These are phyloP conservation scores for Apogon hyalosoma DNA, from an alignment of 2,797 vertebrate species.

Conservation along the genomic window DNA sequence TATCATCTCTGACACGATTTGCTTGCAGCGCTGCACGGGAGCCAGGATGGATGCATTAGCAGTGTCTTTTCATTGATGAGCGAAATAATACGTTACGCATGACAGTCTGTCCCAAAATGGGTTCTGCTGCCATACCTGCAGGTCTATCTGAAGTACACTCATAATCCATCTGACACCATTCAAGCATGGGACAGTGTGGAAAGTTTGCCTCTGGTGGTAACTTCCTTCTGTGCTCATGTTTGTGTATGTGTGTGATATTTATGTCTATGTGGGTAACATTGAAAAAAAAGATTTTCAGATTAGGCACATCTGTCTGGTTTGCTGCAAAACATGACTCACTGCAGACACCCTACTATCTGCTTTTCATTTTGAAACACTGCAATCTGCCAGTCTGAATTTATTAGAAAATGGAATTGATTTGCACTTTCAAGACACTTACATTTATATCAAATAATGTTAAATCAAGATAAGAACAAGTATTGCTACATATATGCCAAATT, in stretches of 20 bases:
- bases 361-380: conserved; percentile 20
- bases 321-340: conserved; percentile 7
- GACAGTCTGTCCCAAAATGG: conserved; percentile 56
- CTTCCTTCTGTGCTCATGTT: conserved; percentile 35
- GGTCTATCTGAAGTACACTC: conserved; percentile 46
- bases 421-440: conserved; percentile 2
- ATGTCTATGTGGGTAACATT: conserved; percentile 24
- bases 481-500: not conserved
- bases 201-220: conserved; percentile 51
- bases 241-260: conserved; percentile 8
- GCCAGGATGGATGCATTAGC: conserved; percentile 59
- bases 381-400: conserved; percentile 3
- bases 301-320: conserved; percentile 27
- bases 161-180: conserved; percentile 60
- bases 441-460: conserved; percentile 7
- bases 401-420: conserved; percentile 5
- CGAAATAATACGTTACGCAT: conserved; percentile 69
- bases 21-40: conserved; percentile 36
- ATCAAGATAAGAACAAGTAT: conserved; percentile 13
- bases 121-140: conserved; percentile 57
- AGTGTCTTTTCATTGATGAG: conserved; percentile 61
- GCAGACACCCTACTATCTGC: conserved; percentile 1
- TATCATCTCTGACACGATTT: conserved; percentile 43
- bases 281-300: conserved; percentile 36
- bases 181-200: conserved; percentile 53